Evolutionary conservation across 2,797 vertebrate species (phyloP).

Genomic region (Buphagus erythrorhynchus): DNA sequence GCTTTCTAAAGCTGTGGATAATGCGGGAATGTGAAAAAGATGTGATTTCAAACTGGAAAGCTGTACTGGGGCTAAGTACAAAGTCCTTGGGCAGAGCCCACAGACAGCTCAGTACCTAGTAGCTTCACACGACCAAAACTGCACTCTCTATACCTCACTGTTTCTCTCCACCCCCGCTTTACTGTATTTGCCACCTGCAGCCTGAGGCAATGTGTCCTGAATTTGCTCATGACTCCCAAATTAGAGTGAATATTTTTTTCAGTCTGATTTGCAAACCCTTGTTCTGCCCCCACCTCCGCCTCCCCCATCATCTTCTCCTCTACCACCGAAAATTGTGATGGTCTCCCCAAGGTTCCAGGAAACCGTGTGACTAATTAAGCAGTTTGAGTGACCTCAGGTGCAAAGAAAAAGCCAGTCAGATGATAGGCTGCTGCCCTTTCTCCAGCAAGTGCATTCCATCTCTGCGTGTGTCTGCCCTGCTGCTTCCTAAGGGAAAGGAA

Average conservation of each 20-base stretch:
- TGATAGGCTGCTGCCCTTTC: not conserved
- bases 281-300: not conserved
- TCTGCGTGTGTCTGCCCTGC: not conserved
- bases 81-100: not conserved
- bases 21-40: not conserved
- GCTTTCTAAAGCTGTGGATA: fast-evolving
- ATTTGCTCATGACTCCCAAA: conserved; percentile 12
- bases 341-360: conserved; percentile 9
- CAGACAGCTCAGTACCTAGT: fast-evolving
- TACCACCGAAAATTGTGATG: not conserved
- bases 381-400: conserved; percentile 3
- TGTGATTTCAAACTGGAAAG: not conserved
- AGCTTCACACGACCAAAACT: fast-evolving
- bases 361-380: conserved; percentile 26
- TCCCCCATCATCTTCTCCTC: not conserved
- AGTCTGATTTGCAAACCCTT: conserved; percentile 20
- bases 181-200: conserved; percentile 24
- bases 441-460: conserved; percentile 6
- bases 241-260: not conserved
- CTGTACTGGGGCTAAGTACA: not conserved
- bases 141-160: not conserved
- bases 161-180: not conserved
- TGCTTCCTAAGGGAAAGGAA: not conserved
- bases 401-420: conserved; percentile 20
- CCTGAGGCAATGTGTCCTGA: not conserved